Evolutionary conservation across 2,888 invertebrate genomes (phyloP), one percentile per base, ranked within the genome.

Genomic region (Drosophila bunnanda): DNA sequence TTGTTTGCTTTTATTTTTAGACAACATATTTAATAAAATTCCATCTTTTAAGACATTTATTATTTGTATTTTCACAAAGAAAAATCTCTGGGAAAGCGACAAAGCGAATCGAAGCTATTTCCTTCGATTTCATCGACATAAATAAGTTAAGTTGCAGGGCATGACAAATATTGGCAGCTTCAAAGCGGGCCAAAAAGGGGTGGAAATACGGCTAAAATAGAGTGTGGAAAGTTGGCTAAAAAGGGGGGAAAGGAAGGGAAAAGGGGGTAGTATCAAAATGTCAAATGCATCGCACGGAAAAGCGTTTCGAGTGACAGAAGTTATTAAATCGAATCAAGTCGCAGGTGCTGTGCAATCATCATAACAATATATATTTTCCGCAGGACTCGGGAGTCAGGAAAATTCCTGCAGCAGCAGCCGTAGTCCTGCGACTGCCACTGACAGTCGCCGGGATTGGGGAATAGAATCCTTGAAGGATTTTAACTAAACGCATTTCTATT

Each of bases 311-410:
- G 53, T 68, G 83, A 83, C 88, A 88, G 83, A 80, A 83, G 88
- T 83, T 88, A 83, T 83, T 83, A 88, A 88, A 83, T 83, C 84
- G 87, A 83, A 83, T 83, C 87, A 86, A 80, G 68, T 80, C 58
- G 68, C 72, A 83, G 69, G 56, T 56, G 67, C 67, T 67, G 56
- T 56, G 57, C 67, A 38, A 67, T 67, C 67, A 69, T 46, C 46
- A 17, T 56, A 56, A 68, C 69, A 68, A 56, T 46, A 20, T 25
- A 30, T 4, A 30, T 36, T 32, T 55, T 43, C 25, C 30, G 13
- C 20, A 34, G 20, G 39, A 28, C 1, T 60, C 53, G 9, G 43
- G 15, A 44, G 43, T 20, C 20, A 4, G 43, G 22, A 15, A 5
- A n/a, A 12, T 10, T 46, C 28, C 25, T 41, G 17, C 39, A 25